Evolutionary conservation across 64 coral and sea anemone species (phyloP).

Genomic region (Stichodactyla helianthus): DNA sequence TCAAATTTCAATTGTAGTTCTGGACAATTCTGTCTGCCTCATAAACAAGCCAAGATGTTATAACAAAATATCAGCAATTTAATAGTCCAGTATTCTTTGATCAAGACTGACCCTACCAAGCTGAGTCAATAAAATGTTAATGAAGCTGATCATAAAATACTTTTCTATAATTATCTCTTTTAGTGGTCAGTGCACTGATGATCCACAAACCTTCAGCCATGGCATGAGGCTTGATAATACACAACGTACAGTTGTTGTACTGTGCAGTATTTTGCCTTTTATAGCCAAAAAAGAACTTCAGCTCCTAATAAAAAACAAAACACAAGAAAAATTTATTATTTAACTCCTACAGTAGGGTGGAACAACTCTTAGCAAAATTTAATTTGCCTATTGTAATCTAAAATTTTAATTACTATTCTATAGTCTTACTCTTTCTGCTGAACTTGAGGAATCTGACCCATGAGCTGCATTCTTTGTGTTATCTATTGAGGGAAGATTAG

Average conservation of each 20-base stretch:
- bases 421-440: conserved; percentile 40
- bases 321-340: not conserved
- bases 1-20: too few relatives aligned
- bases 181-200: not conserved
- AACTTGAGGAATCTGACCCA: conserved; percentile 39
- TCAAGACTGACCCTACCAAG: too few relatives aligned
- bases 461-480: conserved; percentile 66
- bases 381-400: too few relatives aligned
- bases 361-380: too few relatives aligned
- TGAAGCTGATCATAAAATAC: not conserved
- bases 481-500: conserved; percentile 6
- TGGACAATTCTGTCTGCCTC: too few relatives aligned
- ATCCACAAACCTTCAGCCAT: conserved; percentile 53
- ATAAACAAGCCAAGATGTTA: too few relatives aligned
- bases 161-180: not conserved
- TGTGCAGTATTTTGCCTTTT: conserved; percentile 76
- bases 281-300: conserved; percentile 86
- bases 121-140: too few relatives aligned
- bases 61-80: too few relatives aligned
- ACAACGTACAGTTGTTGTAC: conserved; percentile 75
- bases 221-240: conserved; percentile 92
- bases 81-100: too few relatives aligned
- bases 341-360: too few relatives aligned
- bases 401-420: not conserved
- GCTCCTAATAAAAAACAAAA: conserved; percentile 54